Percentiles rank a stretch among this genome's conserved stretches.
Evolutionary conservation across 2,888 invertebrate species (phyloP).

Genomic region (Stenurella melanura): DNA sequence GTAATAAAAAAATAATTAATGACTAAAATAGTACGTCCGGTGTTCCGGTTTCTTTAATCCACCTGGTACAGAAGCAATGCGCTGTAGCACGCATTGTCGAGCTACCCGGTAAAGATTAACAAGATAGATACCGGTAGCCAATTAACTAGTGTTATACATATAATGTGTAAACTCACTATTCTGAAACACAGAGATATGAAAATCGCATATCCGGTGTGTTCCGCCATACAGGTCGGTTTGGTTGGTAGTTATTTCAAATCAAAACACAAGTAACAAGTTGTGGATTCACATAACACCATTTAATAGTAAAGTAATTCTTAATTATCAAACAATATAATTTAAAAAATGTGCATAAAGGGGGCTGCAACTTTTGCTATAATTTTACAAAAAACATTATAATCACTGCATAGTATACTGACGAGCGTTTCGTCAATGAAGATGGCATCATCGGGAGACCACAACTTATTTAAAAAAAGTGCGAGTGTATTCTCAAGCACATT

Average conservation of each 20-base stretch:
- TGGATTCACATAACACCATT: too few species aligned
- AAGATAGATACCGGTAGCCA: slow-evolving; percentile 22
- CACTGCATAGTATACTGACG: too few species aligned
- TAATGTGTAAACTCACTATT: slow-evolving; percentile 31
- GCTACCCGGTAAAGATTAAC: slow-evolving; percentile 28
- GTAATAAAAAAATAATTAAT: not conserved
- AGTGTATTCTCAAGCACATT: too few species aligned
- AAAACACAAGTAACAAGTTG: not conserved
- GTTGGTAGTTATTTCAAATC: slow-evolving; percentile 17
- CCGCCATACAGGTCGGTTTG: slow-evolving; percentile 1
- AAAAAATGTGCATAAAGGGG: too few species aligned
- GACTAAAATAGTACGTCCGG: too few species aligned
- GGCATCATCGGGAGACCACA: too few species aligned
- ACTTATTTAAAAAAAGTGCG: too few species aligned
- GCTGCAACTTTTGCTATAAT: too few species aligned
- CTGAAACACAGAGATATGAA: slow-evolving; percentile 25
- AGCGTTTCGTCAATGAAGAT: too few species aligned
- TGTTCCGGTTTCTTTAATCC: slow-evolving; percentile 5
- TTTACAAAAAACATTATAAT: too few species aligned
- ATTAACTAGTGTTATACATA: slow-evolving; percentile 28
- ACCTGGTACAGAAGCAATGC: not conserved
- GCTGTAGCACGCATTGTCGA: not conserved
- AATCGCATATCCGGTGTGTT: slow-evolving; percentile 25
- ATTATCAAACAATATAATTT: too few species aligned
- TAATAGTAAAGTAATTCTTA: too few species aligned